Evolutionary conservation across 2,797 vertebrate genomes (phyloP).

Genomic region (Enteromius anoplus): DNA sequence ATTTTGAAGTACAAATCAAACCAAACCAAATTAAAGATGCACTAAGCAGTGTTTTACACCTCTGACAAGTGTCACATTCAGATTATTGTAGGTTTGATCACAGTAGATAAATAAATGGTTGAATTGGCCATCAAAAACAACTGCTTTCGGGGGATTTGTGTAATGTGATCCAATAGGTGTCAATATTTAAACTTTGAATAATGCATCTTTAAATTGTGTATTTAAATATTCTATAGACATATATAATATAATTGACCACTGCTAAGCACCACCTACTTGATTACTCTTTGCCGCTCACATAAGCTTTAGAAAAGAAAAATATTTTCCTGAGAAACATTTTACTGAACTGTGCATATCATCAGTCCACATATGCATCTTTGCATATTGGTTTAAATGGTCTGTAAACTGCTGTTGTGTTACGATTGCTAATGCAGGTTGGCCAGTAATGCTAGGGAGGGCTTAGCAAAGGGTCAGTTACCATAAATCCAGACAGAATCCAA

Average conservation of each 20-base stretch:
- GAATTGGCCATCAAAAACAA: not conserved
- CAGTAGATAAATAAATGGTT: not conserved
- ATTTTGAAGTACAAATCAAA: not conserved
- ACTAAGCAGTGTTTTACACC: not conserved
- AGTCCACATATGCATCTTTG: not conserved
- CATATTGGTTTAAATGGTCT: not conserved
- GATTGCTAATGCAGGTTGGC: not conserved
- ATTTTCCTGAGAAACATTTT: not conserved
- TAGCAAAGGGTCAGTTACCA: not conserved
- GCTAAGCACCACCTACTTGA: not conserved
- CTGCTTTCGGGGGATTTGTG: not conserved
- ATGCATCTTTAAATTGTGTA: not conserved
- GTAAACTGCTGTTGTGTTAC: not conserved
- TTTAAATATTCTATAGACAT: not conserved
- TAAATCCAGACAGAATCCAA: not conserved
- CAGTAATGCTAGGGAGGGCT: not conserved
- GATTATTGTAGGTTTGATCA: not conserved
- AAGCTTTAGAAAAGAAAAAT: not conserved
- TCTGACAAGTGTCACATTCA: not conserved
- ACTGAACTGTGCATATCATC: not conserved
- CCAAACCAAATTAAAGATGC: not conserved
- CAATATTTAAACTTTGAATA: not conserved
- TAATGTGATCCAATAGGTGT: not conserved
- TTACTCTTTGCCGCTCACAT: not conserved
- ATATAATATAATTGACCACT: not conserved